Conservation (phyloP, 2,888 invertebrate genomes). For the Plusia festucae region DNA sequence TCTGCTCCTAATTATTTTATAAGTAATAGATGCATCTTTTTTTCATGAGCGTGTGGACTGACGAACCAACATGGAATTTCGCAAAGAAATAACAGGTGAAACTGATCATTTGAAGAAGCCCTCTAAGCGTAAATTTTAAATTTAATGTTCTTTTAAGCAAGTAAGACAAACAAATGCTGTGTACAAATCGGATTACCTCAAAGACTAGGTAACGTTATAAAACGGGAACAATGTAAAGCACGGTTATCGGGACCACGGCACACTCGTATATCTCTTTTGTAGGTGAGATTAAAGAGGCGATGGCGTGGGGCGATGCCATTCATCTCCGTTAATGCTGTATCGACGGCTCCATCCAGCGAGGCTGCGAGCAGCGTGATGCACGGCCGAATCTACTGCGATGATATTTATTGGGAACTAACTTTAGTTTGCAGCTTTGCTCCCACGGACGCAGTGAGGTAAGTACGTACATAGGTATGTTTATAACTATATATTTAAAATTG, state of each 20-base stretch:
- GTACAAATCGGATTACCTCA: constrained; percentile 32
- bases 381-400: constrained; percentile 50
- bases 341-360: constrained; percentile 67
- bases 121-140: no score
- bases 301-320: constrained; percentile 77
- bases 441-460: constrained; percentile 28
- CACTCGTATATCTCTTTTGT: constrained; percentile 79
- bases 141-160: constrained; percentile 1
- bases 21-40: no score
- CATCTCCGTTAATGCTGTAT: constrained; percentile 83
- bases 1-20: no score
- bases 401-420: constrained; percentile 42
- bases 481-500: no score
- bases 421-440: constrained; percentile 21
- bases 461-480: constrained; percentile 9
- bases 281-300: constrained; percentile 83
- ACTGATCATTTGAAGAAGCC: not conserved
- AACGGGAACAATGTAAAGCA: constrained; percentile 37
- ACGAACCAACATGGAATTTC: no score
- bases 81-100: no score
- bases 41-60: no score
- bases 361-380: constrained; percentile 53
- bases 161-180: constrained; percentile 15
- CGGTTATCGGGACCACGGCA: constrained; percentile 58
- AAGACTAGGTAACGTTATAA: constrained; percentile 28